Evolutionary conservation across 2,797 vertebrate genomes (phyloP).

Genomic region (Taenioides sp.): DNA sequence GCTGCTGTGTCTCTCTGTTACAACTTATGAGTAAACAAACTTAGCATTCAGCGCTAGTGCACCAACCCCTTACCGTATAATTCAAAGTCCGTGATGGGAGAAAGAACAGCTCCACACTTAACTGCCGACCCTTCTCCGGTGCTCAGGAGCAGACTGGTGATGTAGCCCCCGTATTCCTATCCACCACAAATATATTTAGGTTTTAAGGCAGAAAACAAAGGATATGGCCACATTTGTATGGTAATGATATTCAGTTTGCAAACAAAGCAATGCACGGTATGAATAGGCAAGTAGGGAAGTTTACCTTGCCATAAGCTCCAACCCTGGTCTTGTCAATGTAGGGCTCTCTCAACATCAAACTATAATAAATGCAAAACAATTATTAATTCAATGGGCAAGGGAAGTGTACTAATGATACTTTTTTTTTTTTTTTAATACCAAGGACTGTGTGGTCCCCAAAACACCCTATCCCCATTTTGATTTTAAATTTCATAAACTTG

Average conservation of each 20-base stretch:
- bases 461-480: background rate
- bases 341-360: constrained; percentile 81
- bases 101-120: constrained; percentile 89
- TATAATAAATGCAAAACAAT: constrained; percentile 36
- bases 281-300: background rate
- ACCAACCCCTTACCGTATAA: constrained; percentile 84
- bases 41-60: constrained; percentile 8
- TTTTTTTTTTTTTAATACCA: too few species aligned
- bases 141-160: constrained; percentile 90
- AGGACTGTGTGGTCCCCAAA: background rate
- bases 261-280: background rate
- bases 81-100: constrained; percentile 94
- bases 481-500: too few species aligned
- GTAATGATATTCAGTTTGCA: background rate
- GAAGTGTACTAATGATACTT: background rate
- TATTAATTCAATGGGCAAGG: background rate
- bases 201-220: background rate
- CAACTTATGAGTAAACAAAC: background rate
- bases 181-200: constrained; percentile 9
- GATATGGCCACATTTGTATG: constrained; percentile 3
- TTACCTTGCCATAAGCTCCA: constrained; percentile 94
- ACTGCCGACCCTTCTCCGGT: constrained; percentile 79
- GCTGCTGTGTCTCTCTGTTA: background rate
- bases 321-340: constrained; percentile 89
- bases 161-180: constrained; percentile 93